phyloP scores from a whole-genome alignment of 2,888 invertebrate species.

The Cerastoderma edule region DNA sequence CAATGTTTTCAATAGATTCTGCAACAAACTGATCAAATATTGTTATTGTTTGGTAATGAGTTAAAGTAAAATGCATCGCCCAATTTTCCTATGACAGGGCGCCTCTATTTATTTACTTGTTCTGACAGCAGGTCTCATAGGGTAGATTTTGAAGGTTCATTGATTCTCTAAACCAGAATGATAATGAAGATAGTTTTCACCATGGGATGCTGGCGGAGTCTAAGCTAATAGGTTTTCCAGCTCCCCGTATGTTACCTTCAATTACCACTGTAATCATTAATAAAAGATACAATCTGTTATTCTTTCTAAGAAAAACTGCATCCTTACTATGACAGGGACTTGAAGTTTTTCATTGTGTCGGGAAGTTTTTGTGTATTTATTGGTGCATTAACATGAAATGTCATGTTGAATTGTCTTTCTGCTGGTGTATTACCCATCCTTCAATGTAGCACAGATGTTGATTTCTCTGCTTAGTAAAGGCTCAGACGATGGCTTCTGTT shows the following conservation, averaged over 20 bases:
- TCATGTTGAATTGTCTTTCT: too few relatives aligned
- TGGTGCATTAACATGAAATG: too few relatives aligned
- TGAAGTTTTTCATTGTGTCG: too few relatives aligned
- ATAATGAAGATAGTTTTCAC: slow-evolving; percentile 41
- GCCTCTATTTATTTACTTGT: slow-evolving; percentile 14
- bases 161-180: slow-evolving; percentile 17
- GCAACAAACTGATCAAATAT: too few relatives aligned
- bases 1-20: slow-evolving; percentile 5
- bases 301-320: too few relatives aligned
- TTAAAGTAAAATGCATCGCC: neutral
- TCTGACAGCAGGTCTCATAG: slow-evolving; percentile 24
- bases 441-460: too few relatives aligned
- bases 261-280: slow-evolving; percentile 34
- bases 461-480: too few relatives aligned
- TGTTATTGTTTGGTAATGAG: neutral
- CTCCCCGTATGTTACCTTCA: slow-evolving; percentile 35
- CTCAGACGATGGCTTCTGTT: too few relatives aligned
- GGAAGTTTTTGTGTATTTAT: too few relatives aligned
- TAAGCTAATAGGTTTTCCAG: slow-evolving; percentile 32
- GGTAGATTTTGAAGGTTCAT: slow-evolving; percentile 19
- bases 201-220: slow-evolving; percentile 7
- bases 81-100: neutral
- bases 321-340: too few relatives aligned
- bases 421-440: too few relatives aligned
- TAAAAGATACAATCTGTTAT: too few relatives aligned